Conservation (phyloP, 2,113 vertebrate genomes). For the Tringa solitaria region DNA sequence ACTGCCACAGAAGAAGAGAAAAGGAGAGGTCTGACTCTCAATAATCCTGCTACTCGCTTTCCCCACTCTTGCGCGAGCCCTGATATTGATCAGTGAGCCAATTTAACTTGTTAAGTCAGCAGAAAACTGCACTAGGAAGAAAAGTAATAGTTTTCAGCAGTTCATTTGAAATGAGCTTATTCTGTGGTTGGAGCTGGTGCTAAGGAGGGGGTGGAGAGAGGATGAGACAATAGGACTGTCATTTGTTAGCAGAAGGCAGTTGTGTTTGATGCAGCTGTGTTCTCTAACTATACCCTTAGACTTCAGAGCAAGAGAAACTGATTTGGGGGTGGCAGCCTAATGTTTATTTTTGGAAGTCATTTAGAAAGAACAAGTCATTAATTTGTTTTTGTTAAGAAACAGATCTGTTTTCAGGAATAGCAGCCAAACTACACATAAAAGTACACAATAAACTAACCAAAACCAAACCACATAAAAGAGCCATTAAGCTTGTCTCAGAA, state of each 20-base stretch:
- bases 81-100: neutral
- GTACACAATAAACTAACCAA: neutral
- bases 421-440: neutral
- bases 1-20: neutral
- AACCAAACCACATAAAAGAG: neutral
- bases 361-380: neutral
- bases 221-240: neutral
- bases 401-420: neutral
- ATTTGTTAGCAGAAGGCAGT: neutral
- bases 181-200: neutral
- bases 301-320: neutral
- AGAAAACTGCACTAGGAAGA: neutral
- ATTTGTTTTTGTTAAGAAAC: neutral
- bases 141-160: neutral
- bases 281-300: neutral
- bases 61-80: neutral
- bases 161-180: neutral
- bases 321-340: neutral
- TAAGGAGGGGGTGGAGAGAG: neutral
- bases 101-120: neutral
- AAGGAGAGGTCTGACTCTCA: neutral
- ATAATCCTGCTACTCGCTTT: neutral
- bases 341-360: neutral
- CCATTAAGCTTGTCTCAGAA: neutral
- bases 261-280: neutral